Percentiles rank a stretch among this genome's conserved stretches.
Evolutionary conservation across 2,888 invertebrate genomes (phyloP).

Genomic region (Lepetodrilus schrolli): DNA sequence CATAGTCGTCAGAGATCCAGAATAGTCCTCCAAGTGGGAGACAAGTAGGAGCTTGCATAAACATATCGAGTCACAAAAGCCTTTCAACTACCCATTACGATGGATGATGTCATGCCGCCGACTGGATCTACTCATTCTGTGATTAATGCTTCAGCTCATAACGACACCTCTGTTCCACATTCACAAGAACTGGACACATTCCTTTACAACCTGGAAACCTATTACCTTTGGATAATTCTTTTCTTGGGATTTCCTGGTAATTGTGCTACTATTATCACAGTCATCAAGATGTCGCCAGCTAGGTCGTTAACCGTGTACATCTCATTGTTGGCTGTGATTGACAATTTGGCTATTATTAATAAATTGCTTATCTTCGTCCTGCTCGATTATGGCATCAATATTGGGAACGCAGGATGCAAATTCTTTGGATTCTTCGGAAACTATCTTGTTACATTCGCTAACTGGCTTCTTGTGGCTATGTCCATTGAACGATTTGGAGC

Average conservation of each 20-base stretch:
- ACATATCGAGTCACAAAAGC: too few relatives aligned
- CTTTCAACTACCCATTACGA: too few relatives aligned
- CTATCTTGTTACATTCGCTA: constrained; percentile 36
- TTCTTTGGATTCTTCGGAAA: constrained; percentile 29
- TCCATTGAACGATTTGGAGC: constrained; percentile 37
- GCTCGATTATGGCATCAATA: constrained; percentile 31
- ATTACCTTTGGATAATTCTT: constrained; percentile 42
- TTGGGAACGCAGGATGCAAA: constrained; percentile 36
- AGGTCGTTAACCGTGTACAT: constrained; percentile 38
- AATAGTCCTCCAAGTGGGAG: too few relatives aligned
- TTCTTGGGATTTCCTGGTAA: constrained; percentile 40
- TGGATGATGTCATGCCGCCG: too few relatives aligned
- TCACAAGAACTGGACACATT: too few relatives aligned
- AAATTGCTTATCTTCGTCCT: constrained; percentile 37
- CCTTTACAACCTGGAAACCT: constrained; percentile 32
- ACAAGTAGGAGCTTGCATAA: too few relatives aligned
- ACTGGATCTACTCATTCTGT: too few relatives aligned
- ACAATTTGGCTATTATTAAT: constrained; percentile 36
- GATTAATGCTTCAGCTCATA: too few relatives aligned
- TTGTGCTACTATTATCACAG: constrained; percentile 38
- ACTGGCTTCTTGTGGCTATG: constrained; percentile 46
- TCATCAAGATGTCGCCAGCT: constrained; percentile 36
- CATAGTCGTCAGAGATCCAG: too few relatives aligned
- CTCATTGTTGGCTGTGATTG: constrained; percentile 39
- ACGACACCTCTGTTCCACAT: too few relatives aligned